phyloP scores from a whole-genome alignment of 2,797 vertebrate species.

The Jordanella pulchra region DNA sequence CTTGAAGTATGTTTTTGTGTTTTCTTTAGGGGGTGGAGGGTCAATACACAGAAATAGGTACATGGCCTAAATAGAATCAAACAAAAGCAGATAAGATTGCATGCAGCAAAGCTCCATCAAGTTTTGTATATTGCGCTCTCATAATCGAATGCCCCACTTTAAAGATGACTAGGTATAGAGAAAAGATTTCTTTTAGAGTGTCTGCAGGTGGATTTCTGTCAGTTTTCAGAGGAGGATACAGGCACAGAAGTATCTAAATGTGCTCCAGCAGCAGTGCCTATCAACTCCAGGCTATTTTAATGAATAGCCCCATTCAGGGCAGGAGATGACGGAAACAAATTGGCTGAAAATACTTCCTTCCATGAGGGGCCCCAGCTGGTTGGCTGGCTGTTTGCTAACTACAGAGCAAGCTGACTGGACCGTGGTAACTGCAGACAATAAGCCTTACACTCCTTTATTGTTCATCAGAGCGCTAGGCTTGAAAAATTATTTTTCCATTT shows the following conservation, averaged over 20 bases:
- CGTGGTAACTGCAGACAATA: constrained; percentile 69
- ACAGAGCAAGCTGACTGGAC: constrained; percentile 47
- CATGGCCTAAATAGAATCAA: constrained; percentile 19
- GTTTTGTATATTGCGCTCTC: constrained; percentile 49
- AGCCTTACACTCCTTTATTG: constrained; percentile 73
- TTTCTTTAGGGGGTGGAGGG: constrained; percentile 15
- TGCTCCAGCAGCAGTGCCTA: constrained; percentile 61
- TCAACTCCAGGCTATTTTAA: constrained; percentile 70
- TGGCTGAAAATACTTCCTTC: constrained; percentile 74
- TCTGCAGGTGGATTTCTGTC: constrained; percentile 25
- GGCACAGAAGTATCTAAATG: constrained; percentile 64
- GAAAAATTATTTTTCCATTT: constrained; percentile 62
- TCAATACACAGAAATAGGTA: constrained; percentile 22
- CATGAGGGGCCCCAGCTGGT: constrained; percentile 72
- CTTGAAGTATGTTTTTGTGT: no score
- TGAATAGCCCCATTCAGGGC: constrained; percentile 73
- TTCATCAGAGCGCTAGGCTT: constrained; percentile 61
- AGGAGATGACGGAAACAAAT: constrained; percentile 71
- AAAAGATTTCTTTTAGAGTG: constrained; percentile 38
- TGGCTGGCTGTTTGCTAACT: constrained; percentile 59
- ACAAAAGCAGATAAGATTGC: constrained; percentile 38
- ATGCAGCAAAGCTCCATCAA: constrained; percentile 28
- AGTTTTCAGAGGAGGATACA: constrained; percentile 50
- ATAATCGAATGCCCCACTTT: constrained; percentile 34
- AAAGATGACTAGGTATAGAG: constrained; percentile 51